Conservation (phyloP, 2,888 invertebrate species). For the Pocota personata region DNA sequence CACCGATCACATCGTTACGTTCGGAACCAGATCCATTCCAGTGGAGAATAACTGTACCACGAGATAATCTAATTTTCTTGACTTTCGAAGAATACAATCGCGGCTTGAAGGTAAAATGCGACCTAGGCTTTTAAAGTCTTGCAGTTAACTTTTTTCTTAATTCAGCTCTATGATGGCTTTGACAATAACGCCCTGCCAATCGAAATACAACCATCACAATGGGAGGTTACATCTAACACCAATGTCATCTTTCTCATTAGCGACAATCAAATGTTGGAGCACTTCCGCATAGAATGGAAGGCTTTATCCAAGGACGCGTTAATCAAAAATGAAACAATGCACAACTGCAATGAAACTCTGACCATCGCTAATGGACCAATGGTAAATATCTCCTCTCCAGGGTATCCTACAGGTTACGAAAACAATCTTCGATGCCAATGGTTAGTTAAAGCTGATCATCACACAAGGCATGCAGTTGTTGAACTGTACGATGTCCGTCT, state of each 20-base stretch:
- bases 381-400: conserved; percentile 86
- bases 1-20: conserved; percentile 73
- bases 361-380: conserved; percentile 75
- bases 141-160: not conserved
- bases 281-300: conserved; percentile 79
- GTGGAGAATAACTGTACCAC: conserved; percentile 79
- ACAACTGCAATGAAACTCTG: conserved; percentile 76
- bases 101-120: conserved; percentile 77
- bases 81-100: conserved; percentile 78
- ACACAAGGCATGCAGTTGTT: conserved; percentile 86
- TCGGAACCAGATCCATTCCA: conserved; percentile 76
- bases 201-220: conserved; percentile 75
- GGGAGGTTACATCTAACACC: conserved; percentile 84
- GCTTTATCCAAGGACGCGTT: conserved; percentile 74
- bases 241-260: conserved; percentile 86
- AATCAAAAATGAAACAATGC: conserved; percentile 57
- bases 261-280: conserved; percentile 76
- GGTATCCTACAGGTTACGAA: conserved; percentile 88
- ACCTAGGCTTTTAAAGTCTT: too few species aligned
- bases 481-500: conserved; percentile 85
- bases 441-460: conserved; percentile 85
- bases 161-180: conserved; percentile 90
- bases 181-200: conserved; percentile 85
- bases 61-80: conserved; percentile 75
- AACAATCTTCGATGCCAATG: conserved; percentile 88